Percentiles rank a stretch among this genome's conserved stretches.
Conservation (phyloP, 2,113 vertebrate species). For the Oxyruncus cristatus region DNA sequence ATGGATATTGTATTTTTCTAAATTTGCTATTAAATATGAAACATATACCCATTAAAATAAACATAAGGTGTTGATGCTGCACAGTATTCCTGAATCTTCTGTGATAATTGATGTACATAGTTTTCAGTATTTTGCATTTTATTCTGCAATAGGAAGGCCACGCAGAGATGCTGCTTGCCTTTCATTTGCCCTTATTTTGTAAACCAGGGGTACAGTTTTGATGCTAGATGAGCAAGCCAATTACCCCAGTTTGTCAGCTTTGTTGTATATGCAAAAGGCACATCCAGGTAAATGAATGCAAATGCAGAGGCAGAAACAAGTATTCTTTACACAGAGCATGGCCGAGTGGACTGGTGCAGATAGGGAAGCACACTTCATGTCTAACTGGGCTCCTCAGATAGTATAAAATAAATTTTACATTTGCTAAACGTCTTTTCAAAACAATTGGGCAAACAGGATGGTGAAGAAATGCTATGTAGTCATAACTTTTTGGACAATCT, state of each 20-base stretch:
- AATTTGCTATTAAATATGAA: neutral
- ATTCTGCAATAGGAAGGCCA: neutral
- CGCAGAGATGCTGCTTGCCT: neutral
- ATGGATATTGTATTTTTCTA: neutral
- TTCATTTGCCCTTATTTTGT: neutral
- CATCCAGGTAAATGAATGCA: neutral
- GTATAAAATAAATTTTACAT: neutral
- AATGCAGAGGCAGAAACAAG: neutral
- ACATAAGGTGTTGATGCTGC: neutral
- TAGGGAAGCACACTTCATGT: neutral
- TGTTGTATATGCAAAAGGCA: neutral
- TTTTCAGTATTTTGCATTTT: neutral
- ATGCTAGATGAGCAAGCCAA: neutral
- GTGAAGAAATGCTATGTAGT: neutral
- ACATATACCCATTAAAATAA: neutral
- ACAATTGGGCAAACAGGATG: neutral
- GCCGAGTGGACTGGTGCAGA: neutral
- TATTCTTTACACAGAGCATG: neutral
- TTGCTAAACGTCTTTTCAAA: neutral
- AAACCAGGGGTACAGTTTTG: neutral
- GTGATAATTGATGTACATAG: neutral
- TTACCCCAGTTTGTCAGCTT: neutral
- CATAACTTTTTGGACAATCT: neutral
- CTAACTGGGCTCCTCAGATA: neutral
- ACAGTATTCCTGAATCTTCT: neutral